Evolutionary conservation across 2,888 invertebrate species (phyloP).

Genomic region (Notodonta ziczac): DNA sequence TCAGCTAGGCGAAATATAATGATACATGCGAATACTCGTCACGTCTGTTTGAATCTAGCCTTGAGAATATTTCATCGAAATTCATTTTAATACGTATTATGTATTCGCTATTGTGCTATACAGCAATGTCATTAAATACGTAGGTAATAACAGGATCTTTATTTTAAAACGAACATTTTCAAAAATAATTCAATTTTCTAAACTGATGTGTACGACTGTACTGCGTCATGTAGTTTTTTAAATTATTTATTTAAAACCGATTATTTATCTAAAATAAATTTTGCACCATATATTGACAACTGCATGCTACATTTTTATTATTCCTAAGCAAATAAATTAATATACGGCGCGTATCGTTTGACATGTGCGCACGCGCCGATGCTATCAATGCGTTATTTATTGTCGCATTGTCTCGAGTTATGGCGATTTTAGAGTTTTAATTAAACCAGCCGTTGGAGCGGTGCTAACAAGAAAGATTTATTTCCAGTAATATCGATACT

Average conservation of each 20-base stretch:
- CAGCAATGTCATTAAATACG: neutral
- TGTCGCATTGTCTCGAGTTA: slow-evolving; percentile 53
- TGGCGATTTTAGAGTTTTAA: slow-evolving; percentile 47
- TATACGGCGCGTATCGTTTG: slow-evolving; percentile 34
- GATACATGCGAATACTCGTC: neutral
- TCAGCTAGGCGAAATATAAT: neutral
- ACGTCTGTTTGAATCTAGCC: slow-evolving; percentile 1
- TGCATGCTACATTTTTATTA: neutral
- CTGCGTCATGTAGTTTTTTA: too few species aligned
- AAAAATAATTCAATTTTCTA: too few species aligned
- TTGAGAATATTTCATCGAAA: slow-evolving; percentile 4
- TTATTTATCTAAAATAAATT: too few species aligned
- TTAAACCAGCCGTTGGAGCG: slow-evolving; percentile 27
- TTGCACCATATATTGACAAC: too few species aligned
- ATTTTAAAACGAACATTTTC: neutral
- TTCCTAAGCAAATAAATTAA: slow-evolving; percentile 20
- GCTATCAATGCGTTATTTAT: slow-evolving; percentile 55
- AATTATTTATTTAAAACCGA: too few species aligned
- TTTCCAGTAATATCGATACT: neutral
- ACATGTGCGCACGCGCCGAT: slow-evolving; percentile 55
- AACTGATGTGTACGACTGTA: too few species aligned
- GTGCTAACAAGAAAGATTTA: slow-evolving; percentile 1
- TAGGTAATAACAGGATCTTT: neutral
- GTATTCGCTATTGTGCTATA: neutral
- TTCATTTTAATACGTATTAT: slow-evolving; percentile 1